Percentiles rank a stretch among this genome's conserved stretches.
phyloP scores from a whole-genome alignment of 2,113 vertebrate genomes.

The Macquaria australasica region DNA sequence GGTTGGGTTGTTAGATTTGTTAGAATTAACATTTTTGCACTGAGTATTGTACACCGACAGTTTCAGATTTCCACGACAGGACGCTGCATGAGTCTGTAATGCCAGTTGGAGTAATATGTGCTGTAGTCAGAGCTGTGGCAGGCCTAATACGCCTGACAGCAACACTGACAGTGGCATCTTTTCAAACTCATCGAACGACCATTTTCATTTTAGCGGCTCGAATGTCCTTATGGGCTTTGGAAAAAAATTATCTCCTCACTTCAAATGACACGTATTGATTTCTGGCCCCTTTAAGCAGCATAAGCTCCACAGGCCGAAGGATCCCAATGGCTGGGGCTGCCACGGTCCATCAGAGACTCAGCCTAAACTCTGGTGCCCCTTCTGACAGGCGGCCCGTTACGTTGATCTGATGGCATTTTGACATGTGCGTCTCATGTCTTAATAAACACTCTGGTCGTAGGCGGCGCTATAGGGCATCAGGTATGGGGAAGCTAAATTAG shows the following conservation, averaged over 20 bases:
- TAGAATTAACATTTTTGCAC: too few relatives aligned
- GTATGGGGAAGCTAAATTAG: too few relatives aligned
- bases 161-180: conserved; percentile 26
- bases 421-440: neutral
- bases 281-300: neutral
- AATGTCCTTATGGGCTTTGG: conserved; percentile 9
- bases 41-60: too few relatives aligned
- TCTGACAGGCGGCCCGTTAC: neutral
- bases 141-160: conserved; percentile 17
- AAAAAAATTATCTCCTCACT: conserved; percentile 18
- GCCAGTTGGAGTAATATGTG: neutral
- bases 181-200: conserved; percentile 54
- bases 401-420: neutral
- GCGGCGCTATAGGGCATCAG: too few relatives aligned
- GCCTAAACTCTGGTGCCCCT: neutral
- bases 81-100: neutral
- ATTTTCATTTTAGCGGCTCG: conserved; percentile 30
- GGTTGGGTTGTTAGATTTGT: too few relatives aligned
- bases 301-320: neutral
- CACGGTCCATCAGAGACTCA: neutral
- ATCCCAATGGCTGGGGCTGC: neutral
- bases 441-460: too few relatives aligned
- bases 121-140: too few relatives aligned
- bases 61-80: too few relatives aligned
- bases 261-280: conserved; percentile 36